A percentile compares a stretch with the other conserved stretches of the same genome.
Conservation (phyloP, 2,888 invertebrate species). For the Agrotis puta region DNA sequence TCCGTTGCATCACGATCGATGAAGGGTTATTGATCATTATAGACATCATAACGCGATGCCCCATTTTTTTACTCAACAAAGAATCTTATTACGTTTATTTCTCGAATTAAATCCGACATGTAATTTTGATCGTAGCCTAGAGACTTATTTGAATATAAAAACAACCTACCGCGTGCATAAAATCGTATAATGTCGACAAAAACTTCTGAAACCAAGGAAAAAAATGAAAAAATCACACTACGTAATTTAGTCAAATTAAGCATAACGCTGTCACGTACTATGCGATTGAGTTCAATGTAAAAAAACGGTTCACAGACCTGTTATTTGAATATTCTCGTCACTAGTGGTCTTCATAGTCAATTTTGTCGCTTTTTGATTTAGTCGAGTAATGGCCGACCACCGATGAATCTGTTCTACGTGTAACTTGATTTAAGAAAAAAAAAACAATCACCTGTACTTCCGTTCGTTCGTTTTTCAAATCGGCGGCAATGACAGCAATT, state of each 20-base stretch:
- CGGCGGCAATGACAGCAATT: constrained; percentile 70
- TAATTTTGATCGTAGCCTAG: constrained; percentile 70
- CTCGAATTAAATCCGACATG: constrained; percentile 72
- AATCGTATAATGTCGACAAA: constrained; percentile 78
- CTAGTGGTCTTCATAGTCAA: constrained; percentile 48
- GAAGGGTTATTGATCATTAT: constrained; percentile 88
- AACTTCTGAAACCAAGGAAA: constrained; percentile 65
- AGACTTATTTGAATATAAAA: constrained; percentile 68
- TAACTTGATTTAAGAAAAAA: constrained; percentile 68
- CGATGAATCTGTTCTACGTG: constrained; percentile 75
- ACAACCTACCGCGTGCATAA: constrained; percentile 84
- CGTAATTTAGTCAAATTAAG: constrained; percentile 82
- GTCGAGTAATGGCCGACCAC: constrained; percentile 69
- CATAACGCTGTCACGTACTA: constrained; percentile 84
- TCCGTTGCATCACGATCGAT: constrained; percentile 81
- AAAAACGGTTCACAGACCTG: constrained; percentile 70
- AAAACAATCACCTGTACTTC: constrained; percentile 79
- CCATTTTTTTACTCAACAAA: constrained; percentile 76
- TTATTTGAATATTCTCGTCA: constrained; percentile 61
- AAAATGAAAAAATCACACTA: constrained; percentile 74
- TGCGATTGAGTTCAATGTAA: constrained; percentile 70
- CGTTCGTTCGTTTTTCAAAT: constrained; percentile 76
- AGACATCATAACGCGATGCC: constrained; percentile 81
- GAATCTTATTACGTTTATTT: constrained; percentile 79
- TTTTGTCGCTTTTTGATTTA: constrained; percentile 68